These are phyloP conservation scores for Zingel zingel DNA, from an alignment of 2,113 vertebrate genomes.

Conservation along the genomic window DNA sequence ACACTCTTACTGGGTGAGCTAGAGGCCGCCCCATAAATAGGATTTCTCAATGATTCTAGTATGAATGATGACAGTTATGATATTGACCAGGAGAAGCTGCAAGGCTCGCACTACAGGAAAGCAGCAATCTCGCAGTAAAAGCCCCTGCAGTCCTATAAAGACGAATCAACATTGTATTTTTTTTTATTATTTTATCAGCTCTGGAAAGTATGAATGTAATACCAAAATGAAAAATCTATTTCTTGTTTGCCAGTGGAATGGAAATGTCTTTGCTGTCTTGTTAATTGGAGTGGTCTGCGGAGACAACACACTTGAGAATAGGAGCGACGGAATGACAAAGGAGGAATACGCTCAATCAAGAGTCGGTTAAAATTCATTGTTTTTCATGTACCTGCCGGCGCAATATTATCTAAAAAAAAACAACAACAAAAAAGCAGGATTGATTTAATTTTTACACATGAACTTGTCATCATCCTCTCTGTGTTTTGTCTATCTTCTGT, in stretches of 20 bases:
- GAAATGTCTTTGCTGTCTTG: constrained; percentile 52
- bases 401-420: neutral
- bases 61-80: constrained; percentile 29
- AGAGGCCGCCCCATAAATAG: neutral
- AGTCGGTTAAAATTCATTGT: constrained; percentile 39
- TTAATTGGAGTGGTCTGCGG: constrained; percentile 52
- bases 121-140: constrained; percentile 8
- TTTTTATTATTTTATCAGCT: constrained; percentile 55
- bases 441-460: constrained; percentile 44
- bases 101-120: constrained; percentile 14
- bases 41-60: constrained; percentile 29
- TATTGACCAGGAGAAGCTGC: constrained; percentile 12
- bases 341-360: constrained; percentile 39
- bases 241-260: constrained; percentile 58
- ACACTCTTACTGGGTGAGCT: too few relatives aligned
- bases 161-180: constrained; percentile 17
- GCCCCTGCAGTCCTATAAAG: constrained; percentile 34
- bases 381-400: constrained; percentile 30
- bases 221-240: constrained; percentile 50
- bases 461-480: constrained; percentile 27
- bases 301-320: constrained; percentile 20
- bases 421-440: constrained; percentile 1
- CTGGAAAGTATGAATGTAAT: constrained; percentile 43
- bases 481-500: constrained; percentile 13
- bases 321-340: constrained; percentile 17